Base-by-base conservation (phyloP, 2,888 invertebrate species). In the Tiphia femorata region DNA sequence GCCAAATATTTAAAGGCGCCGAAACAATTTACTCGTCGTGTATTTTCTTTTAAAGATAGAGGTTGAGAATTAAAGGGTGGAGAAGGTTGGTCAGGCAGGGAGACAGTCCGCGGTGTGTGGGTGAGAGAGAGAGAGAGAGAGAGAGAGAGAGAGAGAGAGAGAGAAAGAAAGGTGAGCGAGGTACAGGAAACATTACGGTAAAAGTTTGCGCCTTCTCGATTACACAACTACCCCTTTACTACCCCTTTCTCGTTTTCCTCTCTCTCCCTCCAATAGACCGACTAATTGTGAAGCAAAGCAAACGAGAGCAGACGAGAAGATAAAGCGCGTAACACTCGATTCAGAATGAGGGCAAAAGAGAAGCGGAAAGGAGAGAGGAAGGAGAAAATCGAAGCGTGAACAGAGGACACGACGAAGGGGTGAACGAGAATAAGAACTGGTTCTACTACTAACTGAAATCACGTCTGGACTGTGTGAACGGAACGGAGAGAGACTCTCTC, bases 171-270 rank as follows among this genome's bases (percentile, higher is more conserved):
- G n/a, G 3, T 0, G 33, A 10, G 16, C 14, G 2, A 14, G 1
- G 12, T 23, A 37, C 47, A 27, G 33, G 16, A 33, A 49, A 25
- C 63, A 59, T n/a, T n/a, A n/a, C n/a, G 62, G 64, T 62, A 58
- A 59, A 54, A 41, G 58, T 29, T 70, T 62, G 72, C 72, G 72
- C 70, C 72, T 67, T 54, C 51, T 17, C 67, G 67, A 63, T 72
- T 72, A 63, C 63, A 58, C 72, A 72, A 70, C n/a, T n/a, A n/a
- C n/a, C n/a, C n/a, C n/a, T n/a, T n/a, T n/a, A n/a, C n/a, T n/a
- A n/a, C n/a, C n/a, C n/a, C n/a, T n/a, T n/a, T n/a, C n/a, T n/a
- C n/a, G n/a, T n/a, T n/a, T n/a, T n/a, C n/a, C n/a, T n/a, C n/a
- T n/a, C n/a, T n/a, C n/a, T n/a, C n/a, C n/a, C n/a, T n/a, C n/a